Percentiles rank a stretch among this genome's conserved stretches.
Evolutionary conservation across 2,797 vertebrate species (phyloP).

Genomic region (Meriones psammophilus): DNA sequence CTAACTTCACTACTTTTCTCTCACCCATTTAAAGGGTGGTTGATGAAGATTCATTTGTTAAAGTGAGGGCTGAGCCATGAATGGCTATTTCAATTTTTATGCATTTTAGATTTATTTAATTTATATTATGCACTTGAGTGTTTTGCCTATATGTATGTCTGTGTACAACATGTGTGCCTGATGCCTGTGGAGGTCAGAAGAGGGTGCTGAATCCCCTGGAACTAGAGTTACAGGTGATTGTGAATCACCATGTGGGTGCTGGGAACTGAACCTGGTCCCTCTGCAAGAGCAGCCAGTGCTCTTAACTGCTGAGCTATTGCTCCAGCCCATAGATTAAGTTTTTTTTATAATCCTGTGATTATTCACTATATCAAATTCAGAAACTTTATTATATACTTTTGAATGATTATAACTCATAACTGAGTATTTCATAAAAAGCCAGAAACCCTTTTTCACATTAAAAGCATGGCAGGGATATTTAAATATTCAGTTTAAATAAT

Average conservation of each 20-base stretch:
- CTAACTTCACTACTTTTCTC: constrained; percentile 29
- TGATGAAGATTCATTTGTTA: constrained; percentile 33
- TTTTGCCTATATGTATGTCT: background rate
- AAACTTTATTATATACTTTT: constrained; percentile 59
- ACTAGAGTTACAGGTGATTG: background rate
- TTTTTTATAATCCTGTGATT: constrained; percentile 56
- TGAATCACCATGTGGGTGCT: background rate
- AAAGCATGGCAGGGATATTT: constrained; percentile 59
- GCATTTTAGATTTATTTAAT: background rate
- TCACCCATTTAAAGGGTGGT: constrained; percentile 21
- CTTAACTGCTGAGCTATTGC: background rate
- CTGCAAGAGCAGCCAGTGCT: background rate
- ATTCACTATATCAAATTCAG: constrained; percentile 49
- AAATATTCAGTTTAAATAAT: constrained; percentile 72
- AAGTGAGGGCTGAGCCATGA: background rate
- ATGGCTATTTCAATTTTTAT: background rate
- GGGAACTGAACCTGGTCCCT: background rate
- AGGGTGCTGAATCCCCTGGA: no score
- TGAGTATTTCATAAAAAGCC: constrained; percentile 54
- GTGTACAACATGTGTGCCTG: background rate
- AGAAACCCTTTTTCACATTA: constrained; percentile 46
- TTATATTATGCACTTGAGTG: background rate
- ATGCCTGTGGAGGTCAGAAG: background rate
- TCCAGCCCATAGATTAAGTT: background rate
- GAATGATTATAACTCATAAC: constrained; percentile 60